A percentile compares a stretch with the other conserved stretches of the same genome.
These are phyloP conservation scores for Bovichtus variegatus DNA, from an alignment of 2,797 vertebrate genomes.

Conservation along the genomic window DNA sequence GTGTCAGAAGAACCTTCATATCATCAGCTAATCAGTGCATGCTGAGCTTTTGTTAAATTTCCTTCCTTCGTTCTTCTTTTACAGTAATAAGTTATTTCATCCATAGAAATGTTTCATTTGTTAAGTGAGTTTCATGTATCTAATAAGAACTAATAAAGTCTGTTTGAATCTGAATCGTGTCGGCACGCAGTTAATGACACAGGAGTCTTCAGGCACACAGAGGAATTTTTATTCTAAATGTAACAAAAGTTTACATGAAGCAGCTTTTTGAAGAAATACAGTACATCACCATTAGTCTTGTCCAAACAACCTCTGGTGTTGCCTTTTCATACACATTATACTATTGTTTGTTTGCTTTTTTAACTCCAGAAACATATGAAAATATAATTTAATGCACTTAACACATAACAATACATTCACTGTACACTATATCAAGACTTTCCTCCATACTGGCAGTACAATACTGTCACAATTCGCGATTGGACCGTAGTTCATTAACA, in stretches of 20 bases:
- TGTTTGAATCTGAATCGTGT: constrained; percentile 64
- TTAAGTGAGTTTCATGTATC: constrained; percentile 77
- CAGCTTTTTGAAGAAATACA: constrained; percentile 92
- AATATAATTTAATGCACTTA: constrained; percentile 99
- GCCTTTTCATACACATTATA: constrained; percentile 75
- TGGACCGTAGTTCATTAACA: constrained; percentile 85
- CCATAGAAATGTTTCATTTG: constrained; percentile 69
- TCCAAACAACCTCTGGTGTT: constrained; percentile 87
- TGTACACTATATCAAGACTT: constrained; percentile 95
- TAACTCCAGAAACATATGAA: constrained; percentile 93
- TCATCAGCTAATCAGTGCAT: constrained; percentile 78
- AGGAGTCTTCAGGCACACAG: constrained; percentile 58
- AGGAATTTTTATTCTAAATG: constrained; percentile 89
- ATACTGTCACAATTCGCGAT: constrained; percentile 91
- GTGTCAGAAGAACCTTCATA: constrained; percentile 51
- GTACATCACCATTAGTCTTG: constrained; percentile 88
- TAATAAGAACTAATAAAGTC: constrained; percentile 78
- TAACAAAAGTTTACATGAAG: constrained; percentile 95
- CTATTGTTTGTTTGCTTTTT: constrained; percentile 54
- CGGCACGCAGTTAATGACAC: constrained; percentile 3
- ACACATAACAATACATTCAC: constrained; percentile 97
- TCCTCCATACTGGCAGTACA: constrained; percentile 92
- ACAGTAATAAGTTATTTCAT: constrained; percentile 76
- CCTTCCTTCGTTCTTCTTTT: constrained; percentile 60
- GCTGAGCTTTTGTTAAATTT: constrained; percentile 70